phyloP scores from a whole-genome alignment of 2,797 vertebrate genomes.

The Eremophila alpestris region DNA sequence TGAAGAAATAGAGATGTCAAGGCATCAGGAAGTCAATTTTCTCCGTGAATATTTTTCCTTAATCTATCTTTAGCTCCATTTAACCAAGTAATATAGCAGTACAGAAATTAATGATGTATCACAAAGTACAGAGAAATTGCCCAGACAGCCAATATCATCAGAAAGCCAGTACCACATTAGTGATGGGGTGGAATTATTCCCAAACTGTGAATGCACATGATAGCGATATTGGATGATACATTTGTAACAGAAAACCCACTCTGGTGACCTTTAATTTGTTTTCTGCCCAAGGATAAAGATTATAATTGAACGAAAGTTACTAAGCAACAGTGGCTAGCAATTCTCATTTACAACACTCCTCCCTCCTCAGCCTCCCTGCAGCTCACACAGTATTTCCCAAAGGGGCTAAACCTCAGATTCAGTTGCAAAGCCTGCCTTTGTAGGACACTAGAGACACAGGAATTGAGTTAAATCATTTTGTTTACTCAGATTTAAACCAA shows the following conservation, averaged over 20 bases:
- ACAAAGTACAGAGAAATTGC: background rate
- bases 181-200: background rate
- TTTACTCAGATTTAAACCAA: conserved; percentile 59
- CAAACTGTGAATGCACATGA: background rate
- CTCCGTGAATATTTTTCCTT: background rate
- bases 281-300: conserved; percentile 28
- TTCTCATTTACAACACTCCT: conserved; percentile 37
- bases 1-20: background rate
- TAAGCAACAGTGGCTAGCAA: conserved; percentile 40
- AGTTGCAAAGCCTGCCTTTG: conserved; percentile 37
- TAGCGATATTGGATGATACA: background rate
- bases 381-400: conserved; percentile 30
- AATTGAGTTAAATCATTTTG: conserved; percentile 16
- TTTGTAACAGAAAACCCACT: conserved; percentile 26
- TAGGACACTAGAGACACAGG: conserved; percentile 45
- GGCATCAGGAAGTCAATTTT: background rate
- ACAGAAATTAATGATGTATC: background rate
- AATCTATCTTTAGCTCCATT: background rate
- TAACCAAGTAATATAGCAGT: background rate
- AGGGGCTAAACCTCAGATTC: conserved; percentile 4
- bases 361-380: conserved; percentile 17
- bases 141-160: background rate
- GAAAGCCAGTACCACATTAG: background rate
- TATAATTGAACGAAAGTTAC: conserved; percentile 40
- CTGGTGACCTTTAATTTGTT: conserved; percentile 43